Percentiles rank a stretch among this genome's conserved stretches.
These are phyloP conservation scores for Synergus itoensis DNA, from an alignment of 2,888 invertebrate species.

Conservation along the genomic window DNA sequence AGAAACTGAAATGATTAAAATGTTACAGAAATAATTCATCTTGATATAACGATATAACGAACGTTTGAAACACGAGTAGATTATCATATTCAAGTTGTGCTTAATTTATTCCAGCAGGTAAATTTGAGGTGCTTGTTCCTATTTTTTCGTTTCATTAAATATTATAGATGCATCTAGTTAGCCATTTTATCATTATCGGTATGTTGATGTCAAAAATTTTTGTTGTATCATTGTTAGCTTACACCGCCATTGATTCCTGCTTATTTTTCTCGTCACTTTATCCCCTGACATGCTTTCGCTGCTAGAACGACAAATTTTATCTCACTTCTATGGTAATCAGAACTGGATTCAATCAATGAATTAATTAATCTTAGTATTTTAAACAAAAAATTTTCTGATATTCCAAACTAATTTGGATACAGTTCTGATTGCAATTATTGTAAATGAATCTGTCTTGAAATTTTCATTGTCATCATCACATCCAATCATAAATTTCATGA, in stretches of 20 bases:
- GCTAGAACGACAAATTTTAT: conserved; percentile 25
- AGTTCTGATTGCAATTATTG: conserved; percentile 19
- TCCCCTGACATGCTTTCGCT: conserved; percentile 46
- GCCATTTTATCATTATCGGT: conserved; percentile 36
- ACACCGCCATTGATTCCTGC: conserved; percentile 40
- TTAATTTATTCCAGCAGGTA: conserved; percentile 47
- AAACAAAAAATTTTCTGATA: not conserved
- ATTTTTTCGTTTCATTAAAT: conserved; percentile 57
- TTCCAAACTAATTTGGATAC: not conserved
- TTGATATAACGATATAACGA: not conserved
- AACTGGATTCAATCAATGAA: conserved; percentile 11
- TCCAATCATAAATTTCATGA: conserved; percentile 14
- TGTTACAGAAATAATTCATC: not conserved
- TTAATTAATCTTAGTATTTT: not conserved
- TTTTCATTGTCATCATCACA: conserved; percentile 21
- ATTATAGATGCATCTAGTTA: conserved; percentile 46
- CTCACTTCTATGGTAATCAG: conserved; percentile 25
- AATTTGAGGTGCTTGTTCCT: conserved; percentile 60
- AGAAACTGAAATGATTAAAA: not conserved
- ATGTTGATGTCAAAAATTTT: conserved; percentile 41
- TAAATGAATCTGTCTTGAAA: conserved; percentile 11
- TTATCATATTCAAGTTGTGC: conserved; percentile 21
- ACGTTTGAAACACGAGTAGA: not conserved
- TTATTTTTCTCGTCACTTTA: conserved; percentile 53
- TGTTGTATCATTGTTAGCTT: conserved; percentile 43